phyloP scores from a whole-genome alignment of 2,113 vertebrate genomes.

The Lates calcarifer region DNA sequence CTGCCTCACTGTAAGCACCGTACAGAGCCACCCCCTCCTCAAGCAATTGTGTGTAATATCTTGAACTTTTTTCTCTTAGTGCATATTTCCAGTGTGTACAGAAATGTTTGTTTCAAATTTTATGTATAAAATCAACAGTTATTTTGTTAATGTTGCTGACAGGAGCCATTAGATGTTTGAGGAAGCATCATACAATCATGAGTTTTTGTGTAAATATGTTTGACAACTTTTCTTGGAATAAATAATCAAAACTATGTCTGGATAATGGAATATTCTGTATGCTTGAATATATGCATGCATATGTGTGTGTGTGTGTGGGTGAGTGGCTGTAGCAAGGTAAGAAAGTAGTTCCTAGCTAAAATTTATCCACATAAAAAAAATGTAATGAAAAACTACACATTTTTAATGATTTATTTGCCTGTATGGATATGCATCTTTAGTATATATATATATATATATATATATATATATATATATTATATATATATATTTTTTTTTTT shows the following conservation, averaged over 20 bases:
- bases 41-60: conserved; percentile 21
- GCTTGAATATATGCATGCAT: neutral
- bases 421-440: too few species aligned
- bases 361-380: too few species aligned
- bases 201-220: conserved; percentile 76
- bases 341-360: too few species aligned
- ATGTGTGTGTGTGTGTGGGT: too few species aligned
- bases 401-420: too few species aligned
- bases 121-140: conserved; percentile 38
- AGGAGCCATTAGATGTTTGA: conserved; percentile 73
- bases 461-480: too few species aligned
- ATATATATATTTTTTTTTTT: too few species aligned
- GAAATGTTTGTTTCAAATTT: conserved; percentile 52
- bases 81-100: conserved; percentile 61
- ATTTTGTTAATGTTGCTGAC: conserved; percentile 63
- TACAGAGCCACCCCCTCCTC: conserved; percentile 26
- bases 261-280: neutral
- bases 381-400: too few species aligned
- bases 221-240: conserved; percentile 79
- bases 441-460: too few species aligned
- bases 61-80: conserved; percentile 31
- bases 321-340: too few species aligned
- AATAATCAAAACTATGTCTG: conserved; percentile 59
- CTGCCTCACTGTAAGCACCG: conserved; percentile 59
- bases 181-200: conserved; percentile 39